phyloP scores from a whole-genome alignment of 2,797 vertebrate species.

The Urocyon cinereoargenteus region DNA sequence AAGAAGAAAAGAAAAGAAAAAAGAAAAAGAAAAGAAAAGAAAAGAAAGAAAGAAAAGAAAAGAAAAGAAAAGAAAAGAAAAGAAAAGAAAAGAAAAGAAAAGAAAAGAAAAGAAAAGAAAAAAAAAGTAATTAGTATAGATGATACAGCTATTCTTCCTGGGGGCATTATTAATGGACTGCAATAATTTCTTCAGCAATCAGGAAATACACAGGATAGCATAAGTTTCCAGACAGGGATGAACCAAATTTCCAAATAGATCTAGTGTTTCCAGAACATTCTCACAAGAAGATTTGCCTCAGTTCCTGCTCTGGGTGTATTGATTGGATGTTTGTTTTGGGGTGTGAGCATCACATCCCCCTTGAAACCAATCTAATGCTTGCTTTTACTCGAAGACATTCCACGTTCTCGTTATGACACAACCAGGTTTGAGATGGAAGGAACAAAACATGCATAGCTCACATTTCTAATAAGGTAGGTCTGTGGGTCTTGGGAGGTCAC shows the following conservation, averaged over 20 bases:
- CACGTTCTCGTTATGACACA: neutral
- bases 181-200: neutral
- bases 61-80: too few species aligned
- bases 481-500: neutral
- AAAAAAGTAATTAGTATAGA: neutral
- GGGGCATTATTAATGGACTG: neutral
- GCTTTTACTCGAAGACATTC: neutral
- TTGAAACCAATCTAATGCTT: neutral
- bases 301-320: neutral
- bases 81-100: too few species aligned
- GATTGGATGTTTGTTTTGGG: too few species aligned
- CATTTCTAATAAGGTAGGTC: neutral
- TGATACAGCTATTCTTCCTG: neutral
- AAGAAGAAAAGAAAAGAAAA: neutral
- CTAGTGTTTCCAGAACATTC: neutral
- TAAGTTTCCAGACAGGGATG: neutral
- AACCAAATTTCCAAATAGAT: neutral
- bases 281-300: neutral
- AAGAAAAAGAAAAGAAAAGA: neutral
- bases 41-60: fast-evolving
- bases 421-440: neutral
- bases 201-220: neutral
- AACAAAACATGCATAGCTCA: neutral
- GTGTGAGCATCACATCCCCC: fast-evolving
- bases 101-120: neutral